phyloP scores from a whole-genome alignment of 2,113 vertebrate species.

The Eulemur macaco region DNA sequence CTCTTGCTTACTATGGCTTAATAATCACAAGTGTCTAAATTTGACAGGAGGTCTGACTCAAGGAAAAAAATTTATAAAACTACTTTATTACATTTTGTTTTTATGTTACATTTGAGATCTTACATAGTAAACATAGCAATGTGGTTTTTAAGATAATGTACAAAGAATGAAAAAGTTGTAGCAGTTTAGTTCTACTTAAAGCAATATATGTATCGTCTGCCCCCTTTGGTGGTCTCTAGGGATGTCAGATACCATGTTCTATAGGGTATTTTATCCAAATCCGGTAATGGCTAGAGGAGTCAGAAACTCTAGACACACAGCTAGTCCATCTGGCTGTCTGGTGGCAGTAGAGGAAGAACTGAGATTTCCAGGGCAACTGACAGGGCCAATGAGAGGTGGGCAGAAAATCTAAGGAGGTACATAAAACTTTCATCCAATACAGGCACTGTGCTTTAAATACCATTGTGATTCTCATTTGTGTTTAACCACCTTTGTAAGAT shows the following conservation, averaged over 20 bases:
- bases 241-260: background rate
- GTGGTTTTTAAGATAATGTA: slow-evolving; percentile 66
- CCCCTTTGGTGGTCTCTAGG: background rate
- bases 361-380: background rate
- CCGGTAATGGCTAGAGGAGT: background rate
- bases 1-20: background rate
- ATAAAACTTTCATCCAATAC: background rate
- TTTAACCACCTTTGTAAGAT: background rate
- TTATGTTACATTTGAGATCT: background rate
- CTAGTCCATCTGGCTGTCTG: background rate
- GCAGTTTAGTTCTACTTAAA: background rate
- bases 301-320: background rate
- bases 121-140: slow-evolving; percentile 64
- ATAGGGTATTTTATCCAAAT: background rate
- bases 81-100: background rate
- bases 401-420: background rate
- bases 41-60: background rate
- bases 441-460: background rate
- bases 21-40: background rate
- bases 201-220: background rate
- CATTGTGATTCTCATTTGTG: background rate
- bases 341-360: background rate
- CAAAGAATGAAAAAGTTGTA: background rate
- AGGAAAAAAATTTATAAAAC: background rate
- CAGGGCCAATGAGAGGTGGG: background rate